Evolutionary conservation across 2,113 vertebrate genomes (phyloP).

Genomic region (Hydropotes inermis): DNA sequence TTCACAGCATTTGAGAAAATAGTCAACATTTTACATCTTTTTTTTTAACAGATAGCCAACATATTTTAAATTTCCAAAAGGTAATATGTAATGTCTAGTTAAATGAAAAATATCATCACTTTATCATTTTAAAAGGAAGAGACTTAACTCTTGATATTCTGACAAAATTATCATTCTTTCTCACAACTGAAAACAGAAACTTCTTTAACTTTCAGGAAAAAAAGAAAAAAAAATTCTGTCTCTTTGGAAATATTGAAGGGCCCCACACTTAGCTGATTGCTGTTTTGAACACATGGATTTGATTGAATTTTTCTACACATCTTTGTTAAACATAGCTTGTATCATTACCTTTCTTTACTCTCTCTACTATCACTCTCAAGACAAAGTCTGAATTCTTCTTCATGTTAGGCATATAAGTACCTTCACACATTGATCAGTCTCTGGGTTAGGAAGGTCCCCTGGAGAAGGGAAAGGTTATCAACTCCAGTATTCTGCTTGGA

Average conservation of each 20-base stretch:
- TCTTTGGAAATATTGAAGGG: neutral
- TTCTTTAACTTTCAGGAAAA: neutral
- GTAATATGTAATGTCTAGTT: neutral
- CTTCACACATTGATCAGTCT: neutral
- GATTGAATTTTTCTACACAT: neutral
- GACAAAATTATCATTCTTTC: neutral
- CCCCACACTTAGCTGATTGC: neutral
- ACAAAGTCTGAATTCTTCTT: neutral
- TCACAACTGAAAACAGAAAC: neutral
- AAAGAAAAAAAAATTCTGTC: neutral
- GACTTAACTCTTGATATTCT: neutral
- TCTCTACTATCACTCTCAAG: neutral
- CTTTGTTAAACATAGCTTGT: neutral
- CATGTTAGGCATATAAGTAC: neutral
- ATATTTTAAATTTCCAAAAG: constrained; percentile 17
- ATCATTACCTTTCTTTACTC: neutral
- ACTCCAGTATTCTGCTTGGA: neutral
- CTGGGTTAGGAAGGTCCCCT: neutral
- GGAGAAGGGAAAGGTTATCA: neutral
- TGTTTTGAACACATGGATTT: neutral
- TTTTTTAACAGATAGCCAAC: neutral
- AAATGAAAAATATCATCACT: neutral
- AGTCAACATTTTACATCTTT: neutral
- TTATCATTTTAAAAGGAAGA: neutral
- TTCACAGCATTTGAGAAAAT: neutral